Conservation (phyloP, 2,113 vertebrate species). For the Cephalopholis sonnerati region DNA sequence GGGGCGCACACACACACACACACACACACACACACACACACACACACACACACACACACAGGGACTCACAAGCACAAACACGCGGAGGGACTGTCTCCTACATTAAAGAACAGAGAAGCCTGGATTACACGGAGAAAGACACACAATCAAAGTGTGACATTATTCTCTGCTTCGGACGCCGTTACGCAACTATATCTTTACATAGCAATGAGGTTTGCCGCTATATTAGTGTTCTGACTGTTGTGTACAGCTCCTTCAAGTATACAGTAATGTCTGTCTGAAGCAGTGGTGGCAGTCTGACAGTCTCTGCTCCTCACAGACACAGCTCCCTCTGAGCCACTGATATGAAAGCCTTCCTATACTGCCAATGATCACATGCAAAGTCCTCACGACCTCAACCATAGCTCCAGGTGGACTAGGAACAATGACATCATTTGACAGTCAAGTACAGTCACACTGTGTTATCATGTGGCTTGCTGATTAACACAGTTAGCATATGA, state of each 20-base stretch:
- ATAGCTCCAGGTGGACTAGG: conserved; percentile 70
- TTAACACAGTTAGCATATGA: conserved; percentile 17
- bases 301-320: not conserved
- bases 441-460: conserved; percentile 31
- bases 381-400: conserved; percentile 7
- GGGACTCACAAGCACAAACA: too few relatives aligned
- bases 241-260: not conserved
- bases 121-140: too few relatives aligned
- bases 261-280: not conserved
- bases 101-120: too few relatives aligned
- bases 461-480: conserved; percentile 54
- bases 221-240: too few relatives aligned
- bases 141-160: too few relatives aligned
- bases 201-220: too few relatives aligned
- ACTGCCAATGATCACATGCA: conserved; percentile 66
- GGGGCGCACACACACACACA: fast-evolving
- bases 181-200: too few relatives aligned
- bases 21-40: too few relatives aligned
- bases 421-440: conserved; percentile 69
- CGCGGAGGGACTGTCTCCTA: too few relatives aligned
- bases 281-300: not conserved
- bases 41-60: too few relatives aligned
- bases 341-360: conserved; percentile 50
- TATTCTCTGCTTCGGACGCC: too few relatives aligned
- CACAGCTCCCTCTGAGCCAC: not conserved